A percentile compares a stretch with the other conserved stretches of the same genome.
phyloP scores from a whole-genome alignment of 2,888 invertebrate species.

The Tenthredo notha region DNA sequence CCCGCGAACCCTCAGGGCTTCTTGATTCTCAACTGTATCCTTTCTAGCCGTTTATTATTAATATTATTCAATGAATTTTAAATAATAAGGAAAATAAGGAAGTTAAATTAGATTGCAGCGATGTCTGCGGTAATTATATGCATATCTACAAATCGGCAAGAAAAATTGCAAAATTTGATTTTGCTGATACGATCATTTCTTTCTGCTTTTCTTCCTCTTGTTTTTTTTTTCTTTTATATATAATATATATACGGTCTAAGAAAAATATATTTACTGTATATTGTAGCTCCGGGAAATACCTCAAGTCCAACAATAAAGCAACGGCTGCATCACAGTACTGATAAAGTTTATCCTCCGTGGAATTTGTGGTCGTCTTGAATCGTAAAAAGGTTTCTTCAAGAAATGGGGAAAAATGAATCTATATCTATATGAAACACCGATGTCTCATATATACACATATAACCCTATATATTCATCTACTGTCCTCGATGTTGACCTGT shows the following conservation, averaged over 20 bases:
- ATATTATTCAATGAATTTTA: background rate
- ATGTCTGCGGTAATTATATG: background rate
- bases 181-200: background rate
- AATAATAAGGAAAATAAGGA: background rate
- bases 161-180: background rate
- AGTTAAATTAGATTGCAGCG: background rate
- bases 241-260: background rate
- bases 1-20: background rate
- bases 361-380: background rate
- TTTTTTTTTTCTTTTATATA: background rate
- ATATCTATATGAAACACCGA: background rate
- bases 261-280: background rate
- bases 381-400: background rate
- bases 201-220: background rate
- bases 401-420: background rate
- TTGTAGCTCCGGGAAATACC: background rate
- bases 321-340: background rate
- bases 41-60: background rate
- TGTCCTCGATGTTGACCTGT: conserved; percentile 5
- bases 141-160: background rate
- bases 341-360: background rate
- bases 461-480: background rate
- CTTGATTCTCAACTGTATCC: background rate
- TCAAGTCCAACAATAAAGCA: background rate
- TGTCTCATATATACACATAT: background rate